These are phyloP conservation scores for Syndactyla subalaris DNA, from an alignment of 2,797 vertebrate genomes.

Conservation along the genomic window DNA sequence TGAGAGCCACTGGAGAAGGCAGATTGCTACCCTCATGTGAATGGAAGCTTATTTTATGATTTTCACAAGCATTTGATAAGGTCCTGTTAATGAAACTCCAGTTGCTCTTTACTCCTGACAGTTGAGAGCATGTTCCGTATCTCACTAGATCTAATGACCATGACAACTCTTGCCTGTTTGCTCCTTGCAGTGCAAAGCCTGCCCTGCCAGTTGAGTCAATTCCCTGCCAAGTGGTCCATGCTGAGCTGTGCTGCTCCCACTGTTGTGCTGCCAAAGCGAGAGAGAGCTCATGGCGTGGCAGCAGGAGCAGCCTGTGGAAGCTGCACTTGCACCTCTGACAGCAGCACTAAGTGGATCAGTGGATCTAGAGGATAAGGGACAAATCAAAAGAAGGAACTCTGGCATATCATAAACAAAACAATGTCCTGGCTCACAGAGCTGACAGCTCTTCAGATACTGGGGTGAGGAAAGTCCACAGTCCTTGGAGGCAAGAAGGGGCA, in stretches of 20 bases:
- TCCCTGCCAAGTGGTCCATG: accelerated
- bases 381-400: background rate
- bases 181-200: background rate
- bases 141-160: background rate
- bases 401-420: background rate
- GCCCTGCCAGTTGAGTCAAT: background rate
- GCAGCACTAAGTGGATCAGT: accelerated
- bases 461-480: background rate
- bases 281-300: accelerated
- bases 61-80: background rate
- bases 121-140: background rate
- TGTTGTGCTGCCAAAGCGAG: background rate
- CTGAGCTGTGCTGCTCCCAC: background rate
- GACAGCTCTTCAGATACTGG: background rate
- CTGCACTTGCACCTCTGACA: background rate
- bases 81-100: slow-evolving; percentile 40
- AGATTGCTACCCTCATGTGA: slow-evolving; percentile 17
- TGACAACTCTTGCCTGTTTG: background rate
- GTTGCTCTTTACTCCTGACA: background rate
- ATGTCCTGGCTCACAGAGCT: background rate
- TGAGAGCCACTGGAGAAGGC: slow-evolving; percentile 18
- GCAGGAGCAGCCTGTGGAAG: background rate
- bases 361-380: background rate
- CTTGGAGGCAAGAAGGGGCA: background rate
- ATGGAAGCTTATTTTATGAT: slow-evolving; percentile 2